Base-by-base conservation (phyloP, 2,113 vertebrate species). In the Zeus faber region DNA sequence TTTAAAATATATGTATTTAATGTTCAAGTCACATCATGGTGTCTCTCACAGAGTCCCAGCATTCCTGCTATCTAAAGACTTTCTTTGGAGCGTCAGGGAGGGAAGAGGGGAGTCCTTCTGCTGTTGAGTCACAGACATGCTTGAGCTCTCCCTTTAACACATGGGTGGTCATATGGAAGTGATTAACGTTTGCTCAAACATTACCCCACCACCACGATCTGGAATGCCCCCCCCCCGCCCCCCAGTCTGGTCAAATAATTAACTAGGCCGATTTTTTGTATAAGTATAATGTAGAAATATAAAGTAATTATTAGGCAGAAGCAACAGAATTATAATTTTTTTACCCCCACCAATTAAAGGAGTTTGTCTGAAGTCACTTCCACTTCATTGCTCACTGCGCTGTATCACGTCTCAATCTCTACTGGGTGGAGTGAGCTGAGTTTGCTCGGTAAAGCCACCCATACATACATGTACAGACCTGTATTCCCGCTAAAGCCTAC, bases 81-180 rank as follows among this genome's bases (percentile, higher is more conserved):
- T 75, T 72, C 72, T 59, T 83, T 65, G 81, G 82, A 79, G 81
- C 76, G 73, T 21, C 46, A 55, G 67, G 67, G 67, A 41, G 54
- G 65, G 76, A 62, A 70, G 67, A 66, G 77, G 77, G 66, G 71
- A 76, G 77, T 67, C 70, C 66, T 76, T 76, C 62, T 41, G 78
- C 81, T 84, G 79, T 85, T 83, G 80, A 71, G 80, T 85, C 80
- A 68, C 78, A 76, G 85, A 79, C 83, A 85, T 81, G 85, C 81
- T 82, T 83, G 74, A 87, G 78, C 79, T 85, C 70, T 83, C 79
- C 80, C 82, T 84, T 84, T 83, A 84, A 82, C 80, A 83, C 83
- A 85, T 83, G 81, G 85, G 83, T 85, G 83, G 83, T 85, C 85
- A 87, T 85, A 85, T 87, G 85, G 80, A 82, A 73, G 85, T 85